Conservation (phyloP, 37 sponge, comb jelly and placozoan genomes). For the Chondrilla cf. caribensis region DNA sequence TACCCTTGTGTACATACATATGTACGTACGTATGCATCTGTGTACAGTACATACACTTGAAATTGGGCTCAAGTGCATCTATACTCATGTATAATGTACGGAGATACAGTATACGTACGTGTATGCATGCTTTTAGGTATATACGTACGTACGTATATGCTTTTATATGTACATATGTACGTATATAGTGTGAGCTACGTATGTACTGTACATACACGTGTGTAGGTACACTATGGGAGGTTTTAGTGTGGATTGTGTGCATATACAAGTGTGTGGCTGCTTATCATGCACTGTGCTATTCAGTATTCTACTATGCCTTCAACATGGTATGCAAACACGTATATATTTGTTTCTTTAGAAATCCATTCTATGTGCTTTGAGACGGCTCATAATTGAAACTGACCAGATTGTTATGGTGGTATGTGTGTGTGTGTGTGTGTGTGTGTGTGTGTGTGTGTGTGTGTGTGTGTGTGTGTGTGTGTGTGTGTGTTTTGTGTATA, state of each 20-base stretch:
- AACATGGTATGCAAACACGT: too few relatives aligned
- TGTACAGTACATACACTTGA: background rate
- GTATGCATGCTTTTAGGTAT: background rate
- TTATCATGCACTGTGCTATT: too few relatives aligned
- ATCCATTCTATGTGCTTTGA: slow-evolving; percentile 64
- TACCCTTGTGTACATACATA: slow-evolving; percentile 18
- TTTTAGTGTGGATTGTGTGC: too few relatives aligned
- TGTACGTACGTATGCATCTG: background rate
- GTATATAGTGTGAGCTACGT: background rate
- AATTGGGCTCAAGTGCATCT: background rate
- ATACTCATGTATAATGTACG: background rate
- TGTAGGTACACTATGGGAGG: too few relatives aligned
- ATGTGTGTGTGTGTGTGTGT: background rate
- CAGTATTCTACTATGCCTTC: too few relatives aligned
- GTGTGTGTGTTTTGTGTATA: too few relatives aligned
- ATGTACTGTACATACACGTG: background rate
- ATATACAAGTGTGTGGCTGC: too few relatives aligned
- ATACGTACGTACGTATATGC: background rate
- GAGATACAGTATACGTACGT: background rate
- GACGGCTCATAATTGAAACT: slow-evolving; percentile 48
- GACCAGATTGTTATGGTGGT: slow-evolving; percentile 29
- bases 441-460: too few relatives aligned
- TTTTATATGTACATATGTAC: background rate
- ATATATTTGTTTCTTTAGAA: slow-evolving; percentile 18
- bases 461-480: too few relatives aligned